phyloP scores from a whole-genome alignment of 2,113 vertebrate species.

The Thymallus thymallus region DNA sequence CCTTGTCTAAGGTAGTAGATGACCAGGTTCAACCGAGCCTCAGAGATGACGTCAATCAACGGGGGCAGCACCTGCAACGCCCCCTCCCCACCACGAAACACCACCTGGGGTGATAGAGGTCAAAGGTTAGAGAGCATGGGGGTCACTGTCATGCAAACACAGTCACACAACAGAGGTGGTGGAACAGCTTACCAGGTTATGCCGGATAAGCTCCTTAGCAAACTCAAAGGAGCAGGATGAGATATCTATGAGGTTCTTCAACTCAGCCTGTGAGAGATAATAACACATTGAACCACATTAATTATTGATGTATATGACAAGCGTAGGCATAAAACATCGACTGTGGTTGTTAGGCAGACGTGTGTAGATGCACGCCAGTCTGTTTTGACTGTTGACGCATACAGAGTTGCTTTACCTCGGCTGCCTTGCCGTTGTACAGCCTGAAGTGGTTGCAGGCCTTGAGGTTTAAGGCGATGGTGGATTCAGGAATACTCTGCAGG shows the following conservation, averaged over 20 bases:
- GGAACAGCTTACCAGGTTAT: conserved; percentile 85
- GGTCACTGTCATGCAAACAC: neutral
- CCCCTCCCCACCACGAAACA: conserved; percentile 93
- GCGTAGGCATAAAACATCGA: too few relatives aligned
- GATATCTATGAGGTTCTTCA: conserved; percentile 91
- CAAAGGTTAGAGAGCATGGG: neutral
- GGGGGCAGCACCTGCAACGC: conserved; percentile 92
- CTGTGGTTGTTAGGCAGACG: neutral
- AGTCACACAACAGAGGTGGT: conserved; percentile 1
- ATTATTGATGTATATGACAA: too few relatives aligned
- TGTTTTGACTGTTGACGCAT: neutral
- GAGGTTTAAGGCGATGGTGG: conserved; percentile 95
- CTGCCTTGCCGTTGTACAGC: conserved; percentile 94
- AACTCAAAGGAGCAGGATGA: conserved; percentile 93
- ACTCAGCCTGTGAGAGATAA: conserved; percentile 79
- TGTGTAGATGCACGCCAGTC: neutral
- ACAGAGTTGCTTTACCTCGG: conserved; percentile 78
- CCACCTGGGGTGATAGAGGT: conserved; percentile 74
- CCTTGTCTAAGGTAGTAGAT: conserved; percentile 97
- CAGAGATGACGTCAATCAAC: conserved; percentile 94
- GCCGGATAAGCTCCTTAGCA: conserved; percentile 95
- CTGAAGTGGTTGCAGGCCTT: conserved; percentile 97
- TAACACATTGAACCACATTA: neutral
- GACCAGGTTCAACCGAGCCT: conserved; percentile 94
- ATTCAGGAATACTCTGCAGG: conserved; percentile 93